Evolutionary conservation across 2,888 invertebrate genomes (phyloP).

Genomic region (Drosophila demipolita): DNA sequence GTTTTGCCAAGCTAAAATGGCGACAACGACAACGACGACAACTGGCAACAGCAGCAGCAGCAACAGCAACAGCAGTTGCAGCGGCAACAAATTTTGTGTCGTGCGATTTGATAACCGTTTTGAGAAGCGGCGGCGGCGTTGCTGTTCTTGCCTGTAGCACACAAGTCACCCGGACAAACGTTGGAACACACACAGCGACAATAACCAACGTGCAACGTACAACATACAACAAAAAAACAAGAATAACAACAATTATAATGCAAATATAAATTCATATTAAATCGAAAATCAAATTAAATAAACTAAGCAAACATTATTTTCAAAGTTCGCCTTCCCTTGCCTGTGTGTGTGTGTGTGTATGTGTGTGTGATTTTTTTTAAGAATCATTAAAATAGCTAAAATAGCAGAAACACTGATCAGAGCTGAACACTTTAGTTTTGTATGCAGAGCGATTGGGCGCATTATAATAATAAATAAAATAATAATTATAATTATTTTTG

Average conservation of each 20-base stretch:
- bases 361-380: constrained; percentile 8
- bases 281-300: constrained; percentile 9
- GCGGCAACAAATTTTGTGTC: constrained; percentile 62
- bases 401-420: constrained; percentile 13
- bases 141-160: constrained; percentile 57
- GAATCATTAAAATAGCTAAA: constrained; percentile 3
- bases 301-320: constrained; percentile 10
- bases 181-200: not conserved
- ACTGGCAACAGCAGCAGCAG: constrained; percentile 36
- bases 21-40: constrained; percentile 53
- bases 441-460: constrained; percentile 4
- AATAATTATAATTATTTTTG: constrained; percentile 25
- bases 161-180: constrained; percentile 41
- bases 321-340: not conserved
- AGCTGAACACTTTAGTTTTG: constrained; percentile 5
- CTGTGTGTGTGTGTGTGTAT: not conserved
- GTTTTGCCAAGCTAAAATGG: constrained; percentile 72
- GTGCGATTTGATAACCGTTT: constrained; percentile 75
- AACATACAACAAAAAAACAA: not conserved
- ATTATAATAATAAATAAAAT: constrained; percentile 9
- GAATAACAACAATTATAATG: constrained; percentile 11
- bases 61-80: constrained; percentile 33
- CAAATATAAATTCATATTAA: not conserved
- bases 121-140: constrained; percentile 71
- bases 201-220: constrained; percentile 1